A percentile compares a stretch with the other conserved stretches of the same genome.
Conservation (phyloP, 2,888 invertebrate genomes). For the Conchocele bisecta region DNA sequence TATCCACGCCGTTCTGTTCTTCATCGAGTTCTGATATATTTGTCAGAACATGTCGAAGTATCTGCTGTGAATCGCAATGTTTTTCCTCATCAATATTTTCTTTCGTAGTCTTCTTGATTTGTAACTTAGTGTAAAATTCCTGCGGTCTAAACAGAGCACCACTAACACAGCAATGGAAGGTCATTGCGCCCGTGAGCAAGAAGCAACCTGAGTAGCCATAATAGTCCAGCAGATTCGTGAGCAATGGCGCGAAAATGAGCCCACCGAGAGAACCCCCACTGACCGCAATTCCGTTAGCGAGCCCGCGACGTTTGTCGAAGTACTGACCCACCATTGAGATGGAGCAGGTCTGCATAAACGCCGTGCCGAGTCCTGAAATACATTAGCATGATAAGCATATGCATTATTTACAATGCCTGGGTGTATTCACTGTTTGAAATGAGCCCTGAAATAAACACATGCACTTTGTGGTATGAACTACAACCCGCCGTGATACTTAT, state of each 20-base stretch:
- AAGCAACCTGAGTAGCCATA: slow-evolving; percentile 31
- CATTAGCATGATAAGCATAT: too few relatives aligned
- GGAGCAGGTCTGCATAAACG: slow-evolving; percentile 23
- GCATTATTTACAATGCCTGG: too few relatives aligned
- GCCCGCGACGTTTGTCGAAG: slow-evolving; percentile 21
- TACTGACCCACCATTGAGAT: slow-evolving; percentile 2
- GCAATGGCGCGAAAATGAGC: slow-evolving; percentile 17
- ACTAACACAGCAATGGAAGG: background rate
- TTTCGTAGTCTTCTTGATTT: too few relatives aligned
- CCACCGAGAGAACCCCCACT: slow-evolving; percentile 25
- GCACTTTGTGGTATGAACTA: too few relatives aligned
- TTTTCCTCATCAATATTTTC: too few relatives aligned
- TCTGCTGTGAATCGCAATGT: too few relatives aligned
- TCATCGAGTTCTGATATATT: too few relatives aligned
- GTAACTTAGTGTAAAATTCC: slow-evolving; percentile 20
- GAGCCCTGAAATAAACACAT: too few relatives aligned
- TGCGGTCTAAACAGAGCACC: slow-evolving; percentile 13
- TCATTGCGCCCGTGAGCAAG: background rate
- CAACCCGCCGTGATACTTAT: too few relatives aligned
- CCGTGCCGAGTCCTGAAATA: slow-evolving; percentile 9
- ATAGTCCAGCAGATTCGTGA: background rate
- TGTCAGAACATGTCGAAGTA: too few relatives aligned
- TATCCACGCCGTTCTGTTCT: too few relatives aligned
- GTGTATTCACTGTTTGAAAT: too few relatives aligned
- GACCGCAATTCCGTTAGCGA: slow-evolving; percentile 27